Conservation (phyloP, 2,113 vertebrate species). For the Eulacestoma nigropectus region DNA sequence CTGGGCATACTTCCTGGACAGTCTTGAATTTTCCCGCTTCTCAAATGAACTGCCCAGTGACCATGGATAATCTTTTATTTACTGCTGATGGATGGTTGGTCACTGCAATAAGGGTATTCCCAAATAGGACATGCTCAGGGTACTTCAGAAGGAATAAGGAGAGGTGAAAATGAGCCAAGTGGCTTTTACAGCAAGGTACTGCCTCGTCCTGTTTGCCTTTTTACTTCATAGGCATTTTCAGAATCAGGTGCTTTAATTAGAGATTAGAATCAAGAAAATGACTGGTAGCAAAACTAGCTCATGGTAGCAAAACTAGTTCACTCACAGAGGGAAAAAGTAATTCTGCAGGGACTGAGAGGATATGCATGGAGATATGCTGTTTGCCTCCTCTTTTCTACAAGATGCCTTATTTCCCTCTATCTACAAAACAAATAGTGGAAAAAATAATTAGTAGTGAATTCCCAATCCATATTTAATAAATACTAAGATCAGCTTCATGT, state of each 20-base stretch:
- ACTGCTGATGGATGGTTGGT: neutral
- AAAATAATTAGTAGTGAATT: neutral
- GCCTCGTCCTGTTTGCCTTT: neutral
- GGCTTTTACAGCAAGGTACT: neutral
- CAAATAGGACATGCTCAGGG: fast-evolving
- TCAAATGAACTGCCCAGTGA: neutral
- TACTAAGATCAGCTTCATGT: neutral
- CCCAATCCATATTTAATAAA: neutral
- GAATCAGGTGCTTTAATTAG: neutral
- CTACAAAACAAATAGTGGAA: neutral
- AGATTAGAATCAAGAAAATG: neutral
- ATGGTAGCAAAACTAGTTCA: neutral
- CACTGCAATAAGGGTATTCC: neutral
- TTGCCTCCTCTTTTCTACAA: neutral
- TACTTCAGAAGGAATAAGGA: neutral
- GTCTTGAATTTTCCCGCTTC: neutral
- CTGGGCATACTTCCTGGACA: neutral
- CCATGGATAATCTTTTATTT: neutral
- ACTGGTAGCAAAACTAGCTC: neutral
- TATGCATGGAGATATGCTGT: neutral
- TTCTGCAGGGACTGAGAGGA: neutral
- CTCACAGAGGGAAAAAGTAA: neutral
- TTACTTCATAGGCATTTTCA: neutral
- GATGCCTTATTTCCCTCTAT: neutral
- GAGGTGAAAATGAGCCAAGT: neutral